Base-by-base conservation (phyloP, 2,797 vertebrate species). In the Luscinia luscinia region DNA sequence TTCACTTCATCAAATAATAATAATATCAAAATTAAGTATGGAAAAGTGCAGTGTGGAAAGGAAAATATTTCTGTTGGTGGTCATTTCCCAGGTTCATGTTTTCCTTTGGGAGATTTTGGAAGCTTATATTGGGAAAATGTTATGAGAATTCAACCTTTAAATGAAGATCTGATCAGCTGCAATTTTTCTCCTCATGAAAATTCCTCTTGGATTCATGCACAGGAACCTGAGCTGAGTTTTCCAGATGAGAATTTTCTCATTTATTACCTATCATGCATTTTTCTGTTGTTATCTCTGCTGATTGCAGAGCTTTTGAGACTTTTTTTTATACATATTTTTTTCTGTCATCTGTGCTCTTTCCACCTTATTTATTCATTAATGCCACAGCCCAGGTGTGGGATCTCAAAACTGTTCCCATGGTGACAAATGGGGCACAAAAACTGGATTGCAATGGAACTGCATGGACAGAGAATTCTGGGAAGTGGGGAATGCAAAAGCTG, bases 341-440 rank as follows among this genome's bases (percentile, higher is more conserved):
- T 18, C 7, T 40, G 14, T 30, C 38, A 72, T 79, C 89, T 62
- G 46, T 19, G 24, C 55, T 68, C n/a, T 77, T 67, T 45, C 45
- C 73, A 80, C 85, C 54, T 68, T 83, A 59, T 84, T 93, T 79
- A 77, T 61, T 80, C 75, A 51, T 89, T 84, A 90, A 57, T 27
- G 41, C 14, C 83, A 38, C 48, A 34, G 43, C 68, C 57, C 21
- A 2, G 38, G 23, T 59, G 45, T 46, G 61, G 41, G 48, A 80
- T 64, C 26, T 15, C 68, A 21, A 6, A 76, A 49, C 46, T 34
- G 82, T 88, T 92, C 78, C 84, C 81, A 77, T 85, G 91, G 91
- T 52, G 75, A 93, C 87, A 84, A 90, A 92, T 21, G 52, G 63
- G 59, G 14, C 70, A 76, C 43, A 72, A 84, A n/a, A 87, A 9